Evolutionary conservation across 1,140 invertebrate species (phyloP).

Genomic region (Hyphantria cunea): DNA sequence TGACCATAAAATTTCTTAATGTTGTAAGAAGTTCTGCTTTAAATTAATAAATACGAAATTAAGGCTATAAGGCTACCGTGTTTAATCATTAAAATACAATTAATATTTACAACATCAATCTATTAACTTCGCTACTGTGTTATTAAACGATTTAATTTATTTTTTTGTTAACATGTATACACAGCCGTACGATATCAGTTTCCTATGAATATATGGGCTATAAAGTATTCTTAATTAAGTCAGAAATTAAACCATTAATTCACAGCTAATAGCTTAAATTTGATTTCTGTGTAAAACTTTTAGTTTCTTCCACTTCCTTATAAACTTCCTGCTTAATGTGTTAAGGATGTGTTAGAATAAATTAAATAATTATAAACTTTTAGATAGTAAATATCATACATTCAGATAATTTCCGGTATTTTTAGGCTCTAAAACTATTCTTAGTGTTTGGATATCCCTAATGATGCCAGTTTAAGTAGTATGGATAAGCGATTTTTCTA

Average conservation of each 20-base stretch:
- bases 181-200: not conserved
- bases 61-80: constrained; percentile 17
- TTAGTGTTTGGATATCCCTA: too few species aligned
- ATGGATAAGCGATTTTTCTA: too few species aligned
- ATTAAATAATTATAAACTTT: not conserved
- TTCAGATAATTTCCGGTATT: not conserved
- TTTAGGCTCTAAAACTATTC: too few species aligned
- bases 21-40: constrained; percentile 18
- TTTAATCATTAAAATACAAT: constrained; percentile 17
- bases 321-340: not conserved
- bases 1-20: constrained; percentile 25
- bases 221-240: too few species aligned
- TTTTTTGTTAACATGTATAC: not conserved
- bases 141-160: not conserved
- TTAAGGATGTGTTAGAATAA: not conserved
- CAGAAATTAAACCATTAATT: not conserved
- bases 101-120: constrained; percentile 4
- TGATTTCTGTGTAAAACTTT: not conserved
- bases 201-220: too few species aligned
- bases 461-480: too few species aligned
- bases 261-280: not conserved
- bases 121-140: constrained; percentile 28
- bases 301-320: not conserved
- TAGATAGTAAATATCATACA: not conserved
- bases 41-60: constrained; percentile 26